Conservation (phyloP, 2,888 invertebrate species). For the Cryptus viduatorius region DNA sequence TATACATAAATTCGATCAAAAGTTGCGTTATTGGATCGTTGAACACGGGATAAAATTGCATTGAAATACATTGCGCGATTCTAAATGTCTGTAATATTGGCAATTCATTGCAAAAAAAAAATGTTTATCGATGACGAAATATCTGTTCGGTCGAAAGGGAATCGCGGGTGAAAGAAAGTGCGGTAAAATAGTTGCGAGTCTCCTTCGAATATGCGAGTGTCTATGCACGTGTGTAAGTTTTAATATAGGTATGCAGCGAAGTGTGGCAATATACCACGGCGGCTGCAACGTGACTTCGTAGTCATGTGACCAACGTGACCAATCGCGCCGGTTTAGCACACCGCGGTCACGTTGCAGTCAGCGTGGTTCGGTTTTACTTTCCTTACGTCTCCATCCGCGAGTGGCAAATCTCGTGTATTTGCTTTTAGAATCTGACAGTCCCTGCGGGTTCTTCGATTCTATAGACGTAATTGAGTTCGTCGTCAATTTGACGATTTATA, state of each 20-base stretch:
- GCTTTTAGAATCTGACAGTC: constrained; percentile 21
- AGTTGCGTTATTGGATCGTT: too few relatives aligned
- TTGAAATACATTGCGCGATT: too few relatives aligned
- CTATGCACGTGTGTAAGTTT: neutral
- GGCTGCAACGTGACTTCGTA: constrained; percentile 81
- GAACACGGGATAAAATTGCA: too few relatives aligned
- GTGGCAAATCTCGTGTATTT: constrained; percentile 28
- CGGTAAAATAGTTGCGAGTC: neutral
- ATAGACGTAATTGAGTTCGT: neutral
- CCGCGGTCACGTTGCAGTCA: constrained; percentile 88
- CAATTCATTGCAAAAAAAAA: too few relatives aligned
- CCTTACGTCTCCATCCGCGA: constrained; percentile 36
- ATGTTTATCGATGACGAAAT: too few relatives aligned
- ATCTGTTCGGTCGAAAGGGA: too few relatives aligned
- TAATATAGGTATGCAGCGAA: constrained; percentile 4
- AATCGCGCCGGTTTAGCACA: constrained; percentile 75
- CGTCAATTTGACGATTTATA: neutral
- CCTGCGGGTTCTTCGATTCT: constrained; percentile 6
- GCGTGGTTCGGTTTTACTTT: constrained; percentile 84
- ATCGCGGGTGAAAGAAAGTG: neutral
- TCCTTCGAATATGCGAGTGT: neutral
- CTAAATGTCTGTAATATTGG: too few relatives aligned
- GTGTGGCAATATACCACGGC: constrained; percentile 76
- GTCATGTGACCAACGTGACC: constrained; percentile 73
- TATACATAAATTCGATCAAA: too few relatives aligned